Conservation (phyloP, 2,888 invertebrate species). For the Amblyjoppa proteus region DNA sequence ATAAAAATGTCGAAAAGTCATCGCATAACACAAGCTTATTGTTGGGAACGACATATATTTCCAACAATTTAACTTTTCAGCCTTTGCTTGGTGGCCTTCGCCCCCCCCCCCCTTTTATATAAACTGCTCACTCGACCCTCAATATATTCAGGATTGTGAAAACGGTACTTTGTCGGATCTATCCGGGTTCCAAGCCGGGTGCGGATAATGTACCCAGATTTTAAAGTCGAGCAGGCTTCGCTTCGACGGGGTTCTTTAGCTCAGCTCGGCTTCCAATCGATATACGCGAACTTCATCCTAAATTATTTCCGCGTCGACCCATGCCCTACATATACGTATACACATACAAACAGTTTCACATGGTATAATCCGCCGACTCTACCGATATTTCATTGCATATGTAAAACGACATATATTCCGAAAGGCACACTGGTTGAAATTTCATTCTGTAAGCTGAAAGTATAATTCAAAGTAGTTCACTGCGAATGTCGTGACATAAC, state of each 20-base stretch:
- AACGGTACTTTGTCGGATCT: slow-evolving; percentile 29
- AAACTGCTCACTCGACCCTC: slow-evolving; percentile 11
- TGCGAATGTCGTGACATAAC: not conserved
- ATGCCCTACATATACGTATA: not conserved
- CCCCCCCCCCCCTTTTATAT: not conserved
- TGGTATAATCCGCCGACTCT: not conserved
- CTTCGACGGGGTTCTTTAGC: slow-evolving; percentile 13
- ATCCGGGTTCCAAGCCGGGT: slow-evolving; percentile 20
- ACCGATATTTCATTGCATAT: slow-evolving; percentile 3
- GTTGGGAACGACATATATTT: not conserved
- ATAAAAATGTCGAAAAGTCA: not conserved
- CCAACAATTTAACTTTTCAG: not conserved
- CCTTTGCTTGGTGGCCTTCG: not conserved
- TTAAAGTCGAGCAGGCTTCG: slow-evolving; percentile 18
- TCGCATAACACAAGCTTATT: not conserved
- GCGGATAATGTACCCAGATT: slow-evolving; percentile 47
- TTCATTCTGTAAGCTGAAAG: not conserved
- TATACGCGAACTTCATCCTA: not conserved
- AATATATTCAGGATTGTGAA: slow-evolving; percentile 6
- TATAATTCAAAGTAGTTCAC: not conserved
- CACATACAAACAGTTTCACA: not conserved
- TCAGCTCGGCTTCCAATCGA: slow-evolving; percentile 14
- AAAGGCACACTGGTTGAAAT: not conserved
- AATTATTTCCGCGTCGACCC: slow-evolving; percentile 2
- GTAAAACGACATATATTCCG: not conserved